phyloP scores from a whole-genome alignment of 2,797 vertebrate genomes.

The Cyprinella venusta region DNA sequence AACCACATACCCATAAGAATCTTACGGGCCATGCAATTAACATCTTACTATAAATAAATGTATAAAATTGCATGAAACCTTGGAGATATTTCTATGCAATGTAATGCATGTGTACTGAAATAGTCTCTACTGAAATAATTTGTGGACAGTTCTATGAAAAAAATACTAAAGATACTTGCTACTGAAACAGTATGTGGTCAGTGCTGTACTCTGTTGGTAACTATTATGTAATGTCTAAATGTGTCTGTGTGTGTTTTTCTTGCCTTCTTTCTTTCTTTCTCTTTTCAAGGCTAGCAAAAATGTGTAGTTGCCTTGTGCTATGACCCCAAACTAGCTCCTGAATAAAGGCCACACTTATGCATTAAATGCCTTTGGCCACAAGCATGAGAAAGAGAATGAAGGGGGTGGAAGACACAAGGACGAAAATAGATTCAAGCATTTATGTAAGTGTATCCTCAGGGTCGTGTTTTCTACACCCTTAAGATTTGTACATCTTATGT shows the following conservation, averaged over 20 bases:
- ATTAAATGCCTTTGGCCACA: neutral
- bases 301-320: neutral
- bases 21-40: neutral
- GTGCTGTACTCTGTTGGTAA: neutral
- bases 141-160: neutral
- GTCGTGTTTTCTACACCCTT: conserved; percentile 17
- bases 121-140: neutral
- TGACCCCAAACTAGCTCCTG: neutral
- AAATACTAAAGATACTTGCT: neutral
- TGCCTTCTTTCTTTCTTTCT: neutral
- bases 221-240: neutral
- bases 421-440: conserved; percentile 43
- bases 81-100: too few relatives aligned
- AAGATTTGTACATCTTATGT: conserved; percentile 2
- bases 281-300: neutral
- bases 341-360: conserved; percentile 13
- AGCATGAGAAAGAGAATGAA: neutral
- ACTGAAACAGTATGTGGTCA: neutral
- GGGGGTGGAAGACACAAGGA: conserved; percentile 9
- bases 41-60: neutral
- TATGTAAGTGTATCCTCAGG: conserved; percentile 29
- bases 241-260: neutral
- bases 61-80: too few relatives aligned
- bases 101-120: neutral
- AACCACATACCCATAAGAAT: neutral